A percentile compares a stretch with the other conserved stretches of the same genome.
Conservation (phyloP, 2,888 invertebrate genomes). For the Sylvicola cinctus region DNA sequence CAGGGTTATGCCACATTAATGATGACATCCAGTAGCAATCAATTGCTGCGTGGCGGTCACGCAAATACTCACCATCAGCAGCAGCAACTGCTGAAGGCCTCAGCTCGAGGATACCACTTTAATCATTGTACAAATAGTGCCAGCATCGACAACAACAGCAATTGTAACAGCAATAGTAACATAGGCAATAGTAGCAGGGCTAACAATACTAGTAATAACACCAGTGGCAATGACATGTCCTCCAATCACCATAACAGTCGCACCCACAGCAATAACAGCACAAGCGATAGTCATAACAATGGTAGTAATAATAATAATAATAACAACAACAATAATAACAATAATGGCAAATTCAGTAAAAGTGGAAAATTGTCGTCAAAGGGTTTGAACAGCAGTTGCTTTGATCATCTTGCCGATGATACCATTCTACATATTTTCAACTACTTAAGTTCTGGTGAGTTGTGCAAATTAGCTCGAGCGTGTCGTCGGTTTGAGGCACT, state of each 20-base stretch:
- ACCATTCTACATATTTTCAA: slow-evolving; percentile 46
- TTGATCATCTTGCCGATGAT: slow-evolving; percentile 44
- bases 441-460: slow-evolving; percentile 46
- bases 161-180: background rate
- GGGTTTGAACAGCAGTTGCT: slow-evolving; percentile 13
- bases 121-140: no score
- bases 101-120: no score
- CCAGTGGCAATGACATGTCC: slow-evolving; percentile 1
- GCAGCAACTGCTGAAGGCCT: no score
- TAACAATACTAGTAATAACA: slow-evolving; percentile 1
- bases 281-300: no score
- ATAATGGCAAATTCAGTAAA: slow-evolving; percentile 18
- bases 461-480: slow-evolving; percentile 53
- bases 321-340: slow-evolving; percentile 13
- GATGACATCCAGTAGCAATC: no score
- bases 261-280: no score
- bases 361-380: slow-evolving; percentile 1
- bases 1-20: no score
- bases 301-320: slow-evolving; percentile 1
- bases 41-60: no score
- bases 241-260: no score
- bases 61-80: no score
- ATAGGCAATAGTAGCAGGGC: slow-evolving; percentile 1
- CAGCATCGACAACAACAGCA: slow-evolving; percentile 2
- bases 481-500: slow-evolving; percentile 55